phyloP scores from a whole-genome alignment of 1,140 invertebrate species.

The Ceratina japonica region DNA sequence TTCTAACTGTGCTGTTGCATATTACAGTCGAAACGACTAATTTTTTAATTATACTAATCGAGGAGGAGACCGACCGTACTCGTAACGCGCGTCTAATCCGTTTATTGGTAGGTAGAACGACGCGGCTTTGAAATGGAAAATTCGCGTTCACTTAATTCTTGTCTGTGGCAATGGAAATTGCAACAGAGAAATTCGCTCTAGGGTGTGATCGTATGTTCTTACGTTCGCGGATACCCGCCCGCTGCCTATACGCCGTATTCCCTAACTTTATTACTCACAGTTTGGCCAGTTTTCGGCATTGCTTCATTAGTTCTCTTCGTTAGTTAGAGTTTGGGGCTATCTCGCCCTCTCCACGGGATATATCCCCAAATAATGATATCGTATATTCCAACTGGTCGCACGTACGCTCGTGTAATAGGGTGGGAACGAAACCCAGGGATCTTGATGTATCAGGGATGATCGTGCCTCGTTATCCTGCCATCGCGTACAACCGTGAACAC shows the following conservation, averaged over 20 bases:
- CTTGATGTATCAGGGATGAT: neutral
- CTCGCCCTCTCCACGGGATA: constrained; percentile 9
- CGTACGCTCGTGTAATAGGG: constrained; percentile 10
- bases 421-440: neutral
- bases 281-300: constrained; percentile 25
- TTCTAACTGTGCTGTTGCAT: too few species aligned
- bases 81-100: too few species aligned
- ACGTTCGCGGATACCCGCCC: neutral
- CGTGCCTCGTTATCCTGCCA: neutral
- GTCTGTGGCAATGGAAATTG: constrained; percentile 34
- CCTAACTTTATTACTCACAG: constrained; percentile 38
- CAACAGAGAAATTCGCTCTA: constrained; percentile 37
- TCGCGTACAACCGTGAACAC: neutral
- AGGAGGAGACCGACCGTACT: too few species aligned
- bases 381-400: constrained; percentile 9
- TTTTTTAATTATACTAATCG: too few species aligned
- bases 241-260: neutral
- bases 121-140: constrained; percentile 8
- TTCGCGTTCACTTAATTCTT: constrained; percentile 20
- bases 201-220: constrained; percentile 21
- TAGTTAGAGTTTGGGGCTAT: constrained; percentile 28
- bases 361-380: constrained; percentile 28
- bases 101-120: too few species aligned
- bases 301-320: constrained; percentile 48
- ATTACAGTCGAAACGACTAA: too few species aligned